Base-by-base conservation (phyloP, 2,888 invertebrate genomes). In the Eueremaeus valkanovi region DNA sequence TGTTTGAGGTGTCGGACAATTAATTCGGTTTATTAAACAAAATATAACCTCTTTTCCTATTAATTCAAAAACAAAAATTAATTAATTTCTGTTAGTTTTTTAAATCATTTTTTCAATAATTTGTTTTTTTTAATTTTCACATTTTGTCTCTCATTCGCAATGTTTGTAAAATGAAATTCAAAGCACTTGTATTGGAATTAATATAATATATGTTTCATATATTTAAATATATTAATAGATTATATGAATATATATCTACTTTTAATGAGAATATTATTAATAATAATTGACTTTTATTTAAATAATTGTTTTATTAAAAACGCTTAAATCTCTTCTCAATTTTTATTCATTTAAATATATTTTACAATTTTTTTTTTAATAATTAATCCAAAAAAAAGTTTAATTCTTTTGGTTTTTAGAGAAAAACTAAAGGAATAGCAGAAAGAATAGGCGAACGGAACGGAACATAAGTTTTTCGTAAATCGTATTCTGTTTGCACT, bases 131-230 rank as follows among this genome's bases (percentile, higher is more conserved):
- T 21, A 66, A 16, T 66, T 66, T 36, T 9, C 21, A 36, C 18
- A 45, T 45, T 45, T 45, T 45, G 6, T 18, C 9, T 66, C 33
- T 66, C 63, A 66, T 36, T 33, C n/a, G 61, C n/a, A n/a, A 36
- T 40, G 24, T 61, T 61, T 5, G 42, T 66, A 36, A 66, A 63
- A 33, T 36, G 21, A 66, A 33, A 66, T 66, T 36, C 24, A 70
- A 70, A 70, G 70, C 70, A 70, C 70, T 21, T 18, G 42, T 70
- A 70, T 70, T 70, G 42, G 45, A 70, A 16, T 70, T 40, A 40
- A n/a, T 40, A 21, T 31, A 33, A 27, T n/a, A 63, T 63, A 63
- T 63, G 33, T 63, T 33, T 66, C 21, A 66, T 66, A 66, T 66
- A 66, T 9, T 66, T 33, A 24, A 36, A 33, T 66, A 66, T 66